These are phyloP conservation scores for Acrocephalus arundinaceus DNA, from an alignment of 2,113 vertebrate species.

Conservation along the genomic window DNA sequence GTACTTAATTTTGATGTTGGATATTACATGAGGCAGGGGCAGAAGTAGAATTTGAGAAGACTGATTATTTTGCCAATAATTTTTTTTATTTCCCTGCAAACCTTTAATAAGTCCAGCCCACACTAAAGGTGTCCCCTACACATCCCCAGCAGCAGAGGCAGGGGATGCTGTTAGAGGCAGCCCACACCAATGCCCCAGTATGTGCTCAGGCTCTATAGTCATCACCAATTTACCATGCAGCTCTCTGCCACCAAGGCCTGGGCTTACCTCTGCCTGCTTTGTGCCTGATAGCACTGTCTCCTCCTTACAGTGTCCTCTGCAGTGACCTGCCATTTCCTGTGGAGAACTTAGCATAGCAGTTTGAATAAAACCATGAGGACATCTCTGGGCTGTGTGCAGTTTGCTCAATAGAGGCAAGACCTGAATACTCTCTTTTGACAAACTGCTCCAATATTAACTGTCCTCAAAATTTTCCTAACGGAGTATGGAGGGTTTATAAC, in stretches of 20 bases:
- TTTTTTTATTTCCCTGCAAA: neutral
- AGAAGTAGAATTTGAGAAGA: neutral
- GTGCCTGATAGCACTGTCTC: neutral
- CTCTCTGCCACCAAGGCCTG: neutral
- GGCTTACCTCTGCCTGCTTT: neutral
- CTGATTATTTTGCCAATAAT: neutral
- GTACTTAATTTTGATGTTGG: neutral
- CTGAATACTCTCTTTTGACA: neutral
- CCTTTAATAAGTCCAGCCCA: neutral
- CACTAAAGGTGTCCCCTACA: neutral
- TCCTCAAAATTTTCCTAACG: neutral
- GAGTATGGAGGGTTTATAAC: neutral
- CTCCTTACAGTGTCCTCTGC: neutral
- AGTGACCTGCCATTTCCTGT: neutral
- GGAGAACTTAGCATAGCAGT: fast-evolving
- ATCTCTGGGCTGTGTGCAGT: neutral
- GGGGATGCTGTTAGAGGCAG: neutral
- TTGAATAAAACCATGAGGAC: neutral
- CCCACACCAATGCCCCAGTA: fast-evolving
- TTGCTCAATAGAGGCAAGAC: neutral
- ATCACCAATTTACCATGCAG: fast-evolving
- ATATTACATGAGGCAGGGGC: neutral
- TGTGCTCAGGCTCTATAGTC: neutral
- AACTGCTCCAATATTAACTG: neutral
- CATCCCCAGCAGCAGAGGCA: fast-evolving